Percentiles rank a stretch among this genome's conserved stretches.
phyloP scores from a whole-genome alignment of 2,797 vertebrate genomes.

The Zonotrichia albicollis region DNA sequence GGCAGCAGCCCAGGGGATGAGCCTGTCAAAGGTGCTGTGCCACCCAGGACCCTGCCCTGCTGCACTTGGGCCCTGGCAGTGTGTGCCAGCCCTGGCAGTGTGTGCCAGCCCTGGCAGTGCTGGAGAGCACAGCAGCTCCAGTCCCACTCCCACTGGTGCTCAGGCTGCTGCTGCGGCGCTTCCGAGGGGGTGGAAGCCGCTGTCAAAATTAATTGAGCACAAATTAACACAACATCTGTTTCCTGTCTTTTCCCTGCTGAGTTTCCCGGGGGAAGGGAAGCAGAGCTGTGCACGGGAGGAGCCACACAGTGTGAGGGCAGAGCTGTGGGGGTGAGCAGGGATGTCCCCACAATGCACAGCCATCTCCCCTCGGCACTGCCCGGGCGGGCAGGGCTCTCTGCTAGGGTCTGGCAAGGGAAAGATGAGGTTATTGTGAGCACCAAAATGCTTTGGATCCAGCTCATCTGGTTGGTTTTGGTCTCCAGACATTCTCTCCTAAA shows the following conservation, averaged over 20 bases:
- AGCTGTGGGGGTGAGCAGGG: neutral
- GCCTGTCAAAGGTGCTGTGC: neutral
- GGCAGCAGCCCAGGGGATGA: neutral
- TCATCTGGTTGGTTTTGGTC: neutral
- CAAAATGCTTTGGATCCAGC: neutral
- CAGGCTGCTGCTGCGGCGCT: fast-evolving
- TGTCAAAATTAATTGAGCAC: constrained; percentile 76
- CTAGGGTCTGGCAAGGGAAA: neutral
- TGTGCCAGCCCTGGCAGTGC: neutral
- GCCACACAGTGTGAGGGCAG: fast-evolving
- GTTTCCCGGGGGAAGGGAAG: constrained; percentile 67
- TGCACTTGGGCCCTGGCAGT: neutral
- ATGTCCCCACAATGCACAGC: fast-evolving
- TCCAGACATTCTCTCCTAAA: neutral
- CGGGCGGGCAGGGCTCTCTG: neutral
- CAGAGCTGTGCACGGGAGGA: neutral
- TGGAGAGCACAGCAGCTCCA: neutral
- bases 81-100: neutral
- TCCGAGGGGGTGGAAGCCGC: constrained; percentile 56
- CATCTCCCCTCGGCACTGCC: no score
- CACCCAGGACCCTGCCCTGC: neutral
- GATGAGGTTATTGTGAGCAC: fast-evolving
- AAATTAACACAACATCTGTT: constrained; percentile 81
- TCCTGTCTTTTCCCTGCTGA: constrained; percentile 74
- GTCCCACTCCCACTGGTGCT: neutral